Percentiles rank a stretch among this genome's conserved stretches.
Evolutionary conservation across 2,113 vertebrate genomes (phyloP).

Genomic region (Peromyscus polionotus): DNA sequence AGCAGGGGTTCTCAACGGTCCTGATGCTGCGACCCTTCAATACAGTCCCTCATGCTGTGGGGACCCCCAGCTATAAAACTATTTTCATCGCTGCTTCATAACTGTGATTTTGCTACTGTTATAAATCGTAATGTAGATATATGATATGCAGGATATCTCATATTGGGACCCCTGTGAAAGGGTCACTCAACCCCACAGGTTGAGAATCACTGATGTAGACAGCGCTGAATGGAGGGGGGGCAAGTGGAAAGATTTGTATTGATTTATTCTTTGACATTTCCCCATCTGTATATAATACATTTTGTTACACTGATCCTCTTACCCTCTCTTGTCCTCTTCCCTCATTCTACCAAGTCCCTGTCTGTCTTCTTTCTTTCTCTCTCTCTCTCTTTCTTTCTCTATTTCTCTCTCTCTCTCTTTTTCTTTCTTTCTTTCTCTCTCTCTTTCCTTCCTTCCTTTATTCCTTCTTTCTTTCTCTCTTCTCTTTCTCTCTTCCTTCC

Average conservation of each 20-base stretch:
- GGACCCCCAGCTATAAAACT: background rate
- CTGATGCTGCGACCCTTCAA: background rate
- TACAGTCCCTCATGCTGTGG: background rate
- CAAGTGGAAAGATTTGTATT: background rate
- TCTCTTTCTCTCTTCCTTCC: too few species aligned
- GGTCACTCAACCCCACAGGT: background rate
- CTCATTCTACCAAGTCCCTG: too few species aligned
- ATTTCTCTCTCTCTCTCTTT: too few species aligned
- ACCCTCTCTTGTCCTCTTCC: background rate
- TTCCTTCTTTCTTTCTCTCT: too few species aligned
- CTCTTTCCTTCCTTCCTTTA: accelerated
- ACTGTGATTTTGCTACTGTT: background rate
- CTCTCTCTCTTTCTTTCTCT: background rate
- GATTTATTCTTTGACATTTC: background rate
- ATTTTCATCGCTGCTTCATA: background rate
- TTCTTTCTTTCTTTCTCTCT: too few species aligned
- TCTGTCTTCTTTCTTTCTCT: background rate
- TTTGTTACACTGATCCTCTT: too few species aligned
- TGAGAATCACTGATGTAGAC: background rate
- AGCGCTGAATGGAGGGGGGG: accelerated
- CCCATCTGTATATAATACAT: background rate
- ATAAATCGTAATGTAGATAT: background rate
- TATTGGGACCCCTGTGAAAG: background rate
- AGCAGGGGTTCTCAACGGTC: background rate
- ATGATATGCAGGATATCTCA: background rate